Conservation (phyloP, 2,113 vertebrate genomes). For the Penelope pileata region DNA sequence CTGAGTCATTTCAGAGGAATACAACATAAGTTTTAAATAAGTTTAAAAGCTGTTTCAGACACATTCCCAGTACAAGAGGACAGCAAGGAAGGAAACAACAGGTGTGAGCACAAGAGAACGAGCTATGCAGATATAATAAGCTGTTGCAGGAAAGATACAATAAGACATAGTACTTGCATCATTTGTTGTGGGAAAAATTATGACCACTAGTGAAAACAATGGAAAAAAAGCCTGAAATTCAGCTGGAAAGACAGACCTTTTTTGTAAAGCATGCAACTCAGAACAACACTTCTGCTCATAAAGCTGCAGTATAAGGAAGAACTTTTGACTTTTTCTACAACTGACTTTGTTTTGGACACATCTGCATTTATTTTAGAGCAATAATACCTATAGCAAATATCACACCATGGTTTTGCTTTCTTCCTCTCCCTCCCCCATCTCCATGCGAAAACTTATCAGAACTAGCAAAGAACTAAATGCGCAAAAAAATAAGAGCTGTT, state of each 20-base stretch:
- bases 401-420: not conserved
- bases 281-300: not conserved
- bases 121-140: not conserved
- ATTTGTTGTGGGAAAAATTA: not conserved
- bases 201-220: not conserved
- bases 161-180: not conserved
- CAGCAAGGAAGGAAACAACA: not conserved
- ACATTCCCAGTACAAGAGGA: not conserved
- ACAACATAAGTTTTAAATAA: not conserved
- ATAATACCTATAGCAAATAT: not conserved
- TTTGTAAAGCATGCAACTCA: not conserved
- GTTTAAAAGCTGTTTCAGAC: not conserved
- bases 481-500: not conserved
- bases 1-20: not conserved
- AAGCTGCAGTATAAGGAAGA: not conserved
- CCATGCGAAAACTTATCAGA: not conserved
- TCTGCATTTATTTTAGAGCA: not conserved
- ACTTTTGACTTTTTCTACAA: not conserved
- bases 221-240: not conserved
- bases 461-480: not conserved
- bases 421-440: not conserved
- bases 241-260: not conserved
- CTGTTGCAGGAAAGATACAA: not conserved
- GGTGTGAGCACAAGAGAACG: not conserved
- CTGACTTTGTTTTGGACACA: not conserved